Percentiles rank a stretch among this genome's conserved stretches.
Conservation (phyloP, 2,888 invertebrate species). For the Chrysolina oricalcia region DNA sequence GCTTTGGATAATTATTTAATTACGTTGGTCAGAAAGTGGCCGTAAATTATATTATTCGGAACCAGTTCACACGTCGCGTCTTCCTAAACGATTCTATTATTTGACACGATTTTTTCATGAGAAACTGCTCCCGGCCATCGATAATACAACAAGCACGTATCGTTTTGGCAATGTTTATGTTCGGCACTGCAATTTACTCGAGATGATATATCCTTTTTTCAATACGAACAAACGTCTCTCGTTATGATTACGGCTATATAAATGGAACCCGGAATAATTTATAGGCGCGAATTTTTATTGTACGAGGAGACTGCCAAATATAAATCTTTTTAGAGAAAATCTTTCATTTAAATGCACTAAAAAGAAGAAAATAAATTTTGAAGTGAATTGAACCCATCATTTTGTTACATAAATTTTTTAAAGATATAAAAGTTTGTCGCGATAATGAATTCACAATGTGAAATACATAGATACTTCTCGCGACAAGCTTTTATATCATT, state of each 20-base stretch:
- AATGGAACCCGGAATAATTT: neutral
- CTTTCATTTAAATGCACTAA: too few relatives aligned
- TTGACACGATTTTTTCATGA: slow-evolving; percentile 33
- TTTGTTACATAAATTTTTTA: too few relatives aligned
- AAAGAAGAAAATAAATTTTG: too few relatives aligned
- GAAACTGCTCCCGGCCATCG: slow-evolving; percentile 18
- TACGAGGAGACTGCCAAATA: neutral
- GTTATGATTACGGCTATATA: neutral
- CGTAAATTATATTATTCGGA: slow-evolving; percentile 28
- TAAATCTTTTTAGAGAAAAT: too few relatives aligned
- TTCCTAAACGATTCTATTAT: slow-evolving; percentile 12
- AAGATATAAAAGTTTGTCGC: too few relatives aligned
- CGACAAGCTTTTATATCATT: too few relatives aligned
- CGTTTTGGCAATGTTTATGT: slow-evolving; percentile 16
- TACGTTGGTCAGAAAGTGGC: neutral
- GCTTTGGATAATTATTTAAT: slow-evolving; percentile 10
- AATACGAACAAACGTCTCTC: neutral
- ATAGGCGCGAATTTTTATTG: neutral
- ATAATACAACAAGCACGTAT: slow-evolving; percentile 20
- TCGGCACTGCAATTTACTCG: slow-evolving; percentile 2
- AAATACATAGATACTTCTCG: too few relatives aligned
- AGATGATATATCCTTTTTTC: slow-evolving; percentile 1
- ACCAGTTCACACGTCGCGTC: slow-evolving; percentile 32
- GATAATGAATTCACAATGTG: too few relatives aligned
- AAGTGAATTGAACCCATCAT: too few relatives aligned